A percentile compares a stretch with the other conserved stretches of the same genome.
Conservation (phyloP, 2,113 vertebrate genomes). For the Otolemur garnettii region DNA sequence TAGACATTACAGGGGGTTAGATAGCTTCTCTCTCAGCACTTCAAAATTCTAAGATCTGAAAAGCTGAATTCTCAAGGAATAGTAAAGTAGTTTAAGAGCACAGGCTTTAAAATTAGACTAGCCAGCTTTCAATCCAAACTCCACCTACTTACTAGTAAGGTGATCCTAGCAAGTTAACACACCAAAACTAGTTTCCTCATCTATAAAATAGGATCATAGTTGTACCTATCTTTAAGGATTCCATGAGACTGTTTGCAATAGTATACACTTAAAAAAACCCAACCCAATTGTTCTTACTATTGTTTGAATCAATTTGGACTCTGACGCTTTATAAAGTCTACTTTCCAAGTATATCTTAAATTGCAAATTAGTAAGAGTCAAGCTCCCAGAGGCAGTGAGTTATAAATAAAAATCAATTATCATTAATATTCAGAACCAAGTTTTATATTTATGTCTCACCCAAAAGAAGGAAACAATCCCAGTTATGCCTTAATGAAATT, state of each 20-base stretch:
- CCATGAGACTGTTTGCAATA: not conserved
- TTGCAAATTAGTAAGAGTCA: not conserved
- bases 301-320: constrained; percentile 36
- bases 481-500: constrained; percentile 23
- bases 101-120: not conserved
- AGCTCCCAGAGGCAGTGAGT: not conserved
- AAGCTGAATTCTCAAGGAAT: constrained; percentile 11
- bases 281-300: not conserved
- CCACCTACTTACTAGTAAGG: not conserved
- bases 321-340: not conserved
- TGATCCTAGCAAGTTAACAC: constrained; percentile 18
- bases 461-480: constrained; percentile 39
- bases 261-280: not conserved
- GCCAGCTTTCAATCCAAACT: constrained; percentile 8
- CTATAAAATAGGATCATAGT: constrained; percentile 22
- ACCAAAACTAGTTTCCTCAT: not conserved
- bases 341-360: not conserved
- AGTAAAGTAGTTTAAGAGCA: constrained; percentile 40
- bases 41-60: not conserved
- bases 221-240: not conserved
- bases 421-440: constrained; percentile 26
- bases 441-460: not conserved
- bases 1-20: not conserved
- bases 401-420: constrained; percentile 49
- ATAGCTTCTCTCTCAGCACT: not conserved